A percentile compares a stretch with the other conserved stretches of the same genome.
Conservation (phyloP, 2,888 invertebrate species). For the Magallana nippona region DNA sequence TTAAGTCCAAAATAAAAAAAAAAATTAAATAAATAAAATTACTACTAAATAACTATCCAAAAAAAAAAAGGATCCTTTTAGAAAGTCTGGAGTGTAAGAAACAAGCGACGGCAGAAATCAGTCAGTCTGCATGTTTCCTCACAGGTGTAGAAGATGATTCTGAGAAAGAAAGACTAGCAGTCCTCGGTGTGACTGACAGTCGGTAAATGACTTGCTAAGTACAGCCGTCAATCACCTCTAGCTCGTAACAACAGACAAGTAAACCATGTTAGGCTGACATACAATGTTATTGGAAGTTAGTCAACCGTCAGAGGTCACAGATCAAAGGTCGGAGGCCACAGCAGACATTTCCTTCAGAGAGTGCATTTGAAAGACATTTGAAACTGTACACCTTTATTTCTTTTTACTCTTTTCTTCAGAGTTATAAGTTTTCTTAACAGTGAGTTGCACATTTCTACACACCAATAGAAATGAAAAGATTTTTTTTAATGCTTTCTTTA, state of each 20-base stretch:
- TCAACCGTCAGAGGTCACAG: slow-evolving; percentile 32
- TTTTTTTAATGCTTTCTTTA: too few relatives aligned
- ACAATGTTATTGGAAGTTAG: slow-evolving; percentile 38
- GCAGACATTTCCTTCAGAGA: slow-evolving; percentile 22
- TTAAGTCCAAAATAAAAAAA: not conserved
- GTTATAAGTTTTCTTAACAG: not conserved
- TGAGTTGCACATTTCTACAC: slow-evolving; percentile 7
- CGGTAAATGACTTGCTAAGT: slow-evolving; percentile 33
- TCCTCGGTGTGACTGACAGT: slow-evolving; percentile 29
- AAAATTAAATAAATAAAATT: not conserved
- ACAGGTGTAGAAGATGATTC: not conserved
- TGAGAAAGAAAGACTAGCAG: not conserved
- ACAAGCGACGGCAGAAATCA: not conserved
- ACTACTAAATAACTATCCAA: not conserved
- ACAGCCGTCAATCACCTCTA: slow-evolving; percentile 41
- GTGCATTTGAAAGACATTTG: not conserved
- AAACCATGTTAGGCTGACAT: slow-evolving; percentile 40
- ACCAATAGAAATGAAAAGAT: not conserved
- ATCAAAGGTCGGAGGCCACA: slow-evolving; percentile 10
- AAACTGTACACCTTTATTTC: slow-evolving; percentile 1
- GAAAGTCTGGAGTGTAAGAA: not conserved
- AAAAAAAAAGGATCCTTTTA: slow-evolving; percentile 1
- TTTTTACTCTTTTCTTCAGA: not conserved
- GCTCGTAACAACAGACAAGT: slow-evolving; percentile 36
- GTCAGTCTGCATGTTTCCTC: not conserved